Percentiles rank a stretch among this genome's conserved stretches.
These are phyloP conservation scores for Eira barbara DNA, from an alignment of 2,113 vertebrate genomes.

Conservation along the genomic window DNA sequence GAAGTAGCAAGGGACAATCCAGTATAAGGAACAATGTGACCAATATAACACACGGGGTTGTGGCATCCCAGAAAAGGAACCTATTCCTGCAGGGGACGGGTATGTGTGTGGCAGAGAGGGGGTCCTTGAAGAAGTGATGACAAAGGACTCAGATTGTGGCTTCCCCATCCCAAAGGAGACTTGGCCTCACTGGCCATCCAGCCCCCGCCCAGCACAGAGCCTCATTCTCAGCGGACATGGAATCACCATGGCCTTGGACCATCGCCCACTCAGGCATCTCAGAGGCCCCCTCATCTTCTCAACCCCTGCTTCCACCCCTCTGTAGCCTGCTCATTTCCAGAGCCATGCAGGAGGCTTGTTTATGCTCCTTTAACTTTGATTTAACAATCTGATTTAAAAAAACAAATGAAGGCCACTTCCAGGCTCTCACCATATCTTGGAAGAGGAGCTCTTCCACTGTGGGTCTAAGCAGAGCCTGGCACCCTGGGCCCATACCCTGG, in stretches of 20 bases:
- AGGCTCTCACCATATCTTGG: not conserved
- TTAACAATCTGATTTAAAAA: not conserved
- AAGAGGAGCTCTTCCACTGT: not conserved
- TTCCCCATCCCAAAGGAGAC: not conserved
- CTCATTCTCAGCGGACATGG: not conserved
- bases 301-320: not conserved
- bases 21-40: fast-evolving
- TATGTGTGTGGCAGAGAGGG: not conserved
- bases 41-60: fast-evolving
- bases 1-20: not conserved
- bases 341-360: not conserved
- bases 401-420: not conserved
- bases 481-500: not conserved
- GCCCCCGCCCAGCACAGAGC: not conserved
- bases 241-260: not conserved
- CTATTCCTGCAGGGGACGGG: not conserved
- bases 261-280: not conserved
- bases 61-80: not conserved
- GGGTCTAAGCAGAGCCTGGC: not conserved
- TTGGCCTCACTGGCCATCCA: not conserved
- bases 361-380: not conserved
- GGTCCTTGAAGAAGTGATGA: not conserved
- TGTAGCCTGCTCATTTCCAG: not conserved
- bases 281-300: not conserved
- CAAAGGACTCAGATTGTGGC: not conserved